These are phyloP conservation scores for Osmerus eperlanus DNA, from an alignment of 2,113 vertebrate species.

Conservation along the genomic window DNA sequence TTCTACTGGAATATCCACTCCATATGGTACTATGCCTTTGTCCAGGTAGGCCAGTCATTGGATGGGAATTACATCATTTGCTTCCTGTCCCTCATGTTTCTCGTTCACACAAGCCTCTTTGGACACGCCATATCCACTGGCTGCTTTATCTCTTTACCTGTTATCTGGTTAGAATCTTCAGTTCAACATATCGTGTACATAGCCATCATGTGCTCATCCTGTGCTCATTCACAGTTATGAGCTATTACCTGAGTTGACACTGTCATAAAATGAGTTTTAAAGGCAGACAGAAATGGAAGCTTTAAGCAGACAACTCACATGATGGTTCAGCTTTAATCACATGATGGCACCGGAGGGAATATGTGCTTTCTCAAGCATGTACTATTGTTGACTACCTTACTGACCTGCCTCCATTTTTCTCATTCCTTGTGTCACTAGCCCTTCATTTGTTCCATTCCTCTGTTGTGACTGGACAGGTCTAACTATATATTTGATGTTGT, in stretches of 20 bases:
- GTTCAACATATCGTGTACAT: too few species aligned
- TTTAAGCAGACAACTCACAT: constrained; percentile 10
- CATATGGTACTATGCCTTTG: constrained; percentile 85
- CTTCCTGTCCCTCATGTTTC: too few species aligned
- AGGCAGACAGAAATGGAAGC: not conserved
- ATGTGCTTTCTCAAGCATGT: constrained; percentile 5
- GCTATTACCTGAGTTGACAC: too few species aligned
- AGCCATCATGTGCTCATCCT: too few species aligned
- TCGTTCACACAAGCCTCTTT: too few species aligned
- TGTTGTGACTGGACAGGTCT: not conserved
- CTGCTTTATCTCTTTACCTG: too few species aligned
- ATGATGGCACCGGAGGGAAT: constrained; percentile 9
- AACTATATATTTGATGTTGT: not conserved
- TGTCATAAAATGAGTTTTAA: too few species aligned
- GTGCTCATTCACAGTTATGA: too few species aligned
- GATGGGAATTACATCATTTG: too few species aligned
- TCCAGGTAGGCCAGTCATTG: constrained; percentile 78
- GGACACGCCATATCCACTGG: too few species aligned
- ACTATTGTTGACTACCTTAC: not conserved
- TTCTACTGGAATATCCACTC: constrained; percentile 92
- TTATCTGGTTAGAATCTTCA: too few species aligned
- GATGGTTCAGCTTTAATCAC: constrained; percentile 2
- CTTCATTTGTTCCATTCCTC: not conserved
- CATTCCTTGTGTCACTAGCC: not conserved
- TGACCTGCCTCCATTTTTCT: not conserved